Base-by-base conservation (phyloP, 2,113 vertebrate species). In the Erythrolamprus reginae region DNA sequence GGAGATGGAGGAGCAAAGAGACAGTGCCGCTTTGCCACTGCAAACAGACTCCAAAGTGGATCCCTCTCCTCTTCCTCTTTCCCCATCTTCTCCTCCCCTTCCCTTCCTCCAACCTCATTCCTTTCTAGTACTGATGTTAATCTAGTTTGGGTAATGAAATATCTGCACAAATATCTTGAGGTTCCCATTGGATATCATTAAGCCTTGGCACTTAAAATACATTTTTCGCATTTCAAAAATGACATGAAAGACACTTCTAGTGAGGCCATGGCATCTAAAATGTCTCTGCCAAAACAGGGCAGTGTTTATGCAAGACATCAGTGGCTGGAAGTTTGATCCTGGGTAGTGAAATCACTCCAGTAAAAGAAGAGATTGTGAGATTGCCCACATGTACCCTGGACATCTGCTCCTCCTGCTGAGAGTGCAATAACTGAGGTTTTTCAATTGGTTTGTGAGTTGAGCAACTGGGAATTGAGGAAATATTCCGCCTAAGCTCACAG, bases 141-240 rank as follows among this genome's bases (percentile, higher is more conserved):
- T 45, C 45, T 5, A 45, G 45, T 45, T 45, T 45, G 45, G 45
- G 45, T 45, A 45, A 45, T 45, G 45, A 45, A 45, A 45, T 5
- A 45, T 45, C 45, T 45, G 45, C 3, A 5, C 19, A 82, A 45
- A 82, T 9, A 2, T 53, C 61, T 26, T 38, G 45, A 9, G 23
- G 47, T 82, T 55, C 47, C 52, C 86, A 91, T 70, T 88, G 83
- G 90, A 58, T 82, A 86, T 61, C 70, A 88, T 42, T 82, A 87
- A 70, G 47, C 12, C 65, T 19, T 77, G n/a, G 33, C 65, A 77
- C n/a, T 70, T 70, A 38, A 77, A 15, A 77, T 77, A 33, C 19
- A 77, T 19, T 77, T n/a, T 65, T 28, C 28, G 12, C 19, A 77
- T 77, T 77, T 77, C 15, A 77, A 77, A 38, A 77, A 77, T 77